Evolutionary conservation across 92 coral and sea anemone genomes (phyloP).

Genomic region (Hydrozoanthus gracilis): DNA sequence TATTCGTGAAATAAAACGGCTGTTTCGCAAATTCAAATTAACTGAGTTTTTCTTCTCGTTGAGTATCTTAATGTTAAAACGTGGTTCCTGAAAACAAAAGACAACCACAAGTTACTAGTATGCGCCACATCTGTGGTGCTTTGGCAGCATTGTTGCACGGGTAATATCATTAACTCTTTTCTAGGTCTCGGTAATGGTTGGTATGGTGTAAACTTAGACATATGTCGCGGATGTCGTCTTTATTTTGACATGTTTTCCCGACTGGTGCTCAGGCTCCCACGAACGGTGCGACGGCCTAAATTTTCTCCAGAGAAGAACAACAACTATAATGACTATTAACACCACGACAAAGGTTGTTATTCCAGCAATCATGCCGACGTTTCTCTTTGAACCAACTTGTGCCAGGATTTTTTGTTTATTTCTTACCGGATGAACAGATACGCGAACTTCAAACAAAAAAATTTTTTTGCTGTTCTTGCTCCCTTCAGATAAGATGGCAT

Average conservation of each 20-base stretch:
- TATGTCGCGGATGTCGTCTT: not conserved
- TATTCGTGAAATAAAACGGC: no score
- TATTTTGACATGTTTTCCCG: constrained; percentile 3
- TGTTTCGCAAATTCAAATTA: no score
- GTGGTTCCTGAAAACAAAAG: no score
- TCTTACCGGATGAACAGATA: not conserved
- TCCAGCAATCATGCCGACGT: not conserved
- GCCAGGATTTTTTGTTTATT: not conserved
- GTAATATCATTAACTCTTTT: no score
- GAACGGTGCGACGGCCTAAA: not conserved
- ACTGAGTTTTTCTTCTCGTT: no score
- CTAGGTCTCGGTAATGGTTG: no score
- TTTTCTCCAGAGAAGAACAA: not conserved
- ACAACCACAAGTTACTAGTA: no score
- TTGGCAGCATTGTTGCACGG: no score
- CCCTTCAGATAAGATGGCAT: not conserved
- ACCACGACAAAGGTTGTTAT: not conserved
- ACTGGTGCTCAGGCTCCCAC: not conserved
- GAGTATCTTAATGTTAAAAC: no score
- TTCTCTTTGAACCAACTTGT: not conserved
- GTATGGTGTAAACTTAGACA: not conserved
- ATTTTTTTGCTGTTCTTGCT: constrained; percentile 7
- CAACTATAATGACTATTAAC: not conserved
- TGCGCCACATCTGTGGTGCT: no score
- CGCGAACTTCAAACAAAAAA: constrained; percentile 10